phyloP scores from a whole-genome alignment of 1,140 invertebrate species.

The Lepidurus couesii region DNA sequence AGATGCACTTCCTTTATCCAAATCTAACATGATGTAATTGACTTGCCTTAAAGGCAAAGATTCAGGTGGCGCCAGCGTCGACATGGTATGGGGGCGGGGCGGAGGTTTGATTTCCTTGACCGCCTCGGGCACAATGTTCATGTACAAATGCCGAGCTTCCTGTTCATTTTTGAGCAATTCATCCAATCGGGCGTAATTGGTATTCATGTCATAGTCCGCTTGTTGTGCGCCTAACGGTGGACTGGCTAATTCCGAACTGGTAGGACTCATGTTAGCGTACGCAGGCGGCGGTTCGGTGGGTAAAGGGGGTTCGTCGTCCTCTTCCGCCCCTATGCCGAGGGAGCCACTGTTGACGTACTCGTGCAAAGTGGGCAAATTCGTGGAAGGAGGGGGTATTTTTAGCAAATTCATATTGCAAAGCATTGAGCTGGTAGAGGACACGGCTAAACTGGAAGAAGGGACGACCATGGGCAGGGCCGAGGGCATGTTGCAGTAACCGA shows the following conservation, averaged over 20 bases:
- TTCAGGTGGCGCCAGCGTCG: constrained; percentile 36
- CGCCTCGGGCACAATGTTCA: constrained; percentile 55
- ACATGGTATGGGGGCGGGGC: background rate
- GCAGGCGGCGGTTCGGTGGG: constrained; percentile 27
- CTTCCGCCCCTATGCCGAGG: constrained; percentile 23
- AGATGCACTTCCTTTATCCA: constrained; percentile 49
- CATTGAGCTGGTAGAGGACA: constrained; percentile 1
- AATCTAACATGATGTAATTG: constrained; percentile 70
- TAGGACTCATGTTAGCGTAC: constrained; percentile 32
- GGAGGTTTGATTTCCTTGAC: constrained; percentile 26
- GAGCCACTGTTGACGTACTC: background rate
- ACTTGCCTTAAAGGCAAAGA: constrained; percentile 47
- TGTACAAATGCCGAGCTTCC: constrained; percentile 51
- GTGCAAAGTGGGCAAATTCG: background rate
- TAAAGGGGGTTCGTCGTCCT: constrained; percentile 8
- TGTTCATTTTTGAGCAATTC: constrained; percentile 40
- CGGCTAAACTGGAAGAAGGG: background rate
- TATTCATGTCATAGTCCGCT: constrained; percentile 45
- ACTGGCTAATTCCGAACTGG: background rate
- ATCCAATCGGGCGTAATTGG: constrained; percentile 51
- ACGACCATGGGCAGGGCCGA: background rate
- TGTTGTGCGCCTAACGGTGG: constrained; percentile 38
- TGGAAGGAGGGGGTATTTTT: background rate
- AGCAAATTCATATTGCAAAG: constrained; percentile 10
- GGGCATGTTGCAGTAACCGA: constrained; percentile 6